Evolutionary conservation across 2,113 vertebrate genomes (phyloP), one percentile per base, ranked within the genome.

Genomic region (Malurus cyaneus): DNA sequence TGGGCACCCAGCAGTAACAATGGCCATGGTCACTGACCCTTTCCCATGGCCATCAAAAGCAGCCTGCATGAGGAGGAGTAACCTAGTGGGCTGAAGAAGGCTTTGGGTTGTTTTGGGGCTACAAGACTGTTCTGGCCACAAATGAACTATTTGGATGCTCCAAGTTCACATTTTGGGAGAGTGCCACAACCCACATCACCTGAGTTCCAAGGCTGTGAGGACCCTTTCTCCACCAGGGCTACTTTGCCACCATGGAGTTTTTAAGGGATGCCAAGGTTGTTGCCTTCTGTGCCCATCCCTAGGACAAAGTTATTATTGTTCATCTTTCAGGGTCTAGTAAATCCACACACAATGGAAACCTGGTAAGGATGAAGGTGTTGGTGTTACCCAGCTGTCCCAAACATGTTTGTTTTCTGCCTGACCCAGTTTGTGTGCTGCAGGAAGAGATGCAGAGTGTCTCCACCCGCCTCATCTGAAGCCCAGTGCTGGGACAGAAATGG

Each of bases 401-500:
- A 39, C 4, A 36, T 60, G 60, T 86, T 47, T 53, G 64, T 41
- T 39, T 80, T 72, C 57, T 52, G 3, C 53, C 59, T 46, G 64
- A 9, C 18, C 11, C 1, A 3, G 26, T 15, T 41, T 17, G 36
- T 21, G 31, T 36, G n/a, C 0, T 60, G 54, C 18, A 46, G 9
- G 82, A 7, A 57, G 46, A 18, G 46, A 46, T 65, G 36, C 50
- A 73, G 24, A 26, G 11, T 13, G 4, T 42, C 44, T 64, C 18
- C 59, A 50, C 31, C 23, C 0, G 0, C 23, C 32, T 50, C 0
- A 0, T 28, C n/a, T 39, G 86, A 46, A 74, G 32, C 29, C 32
- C n/a, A 29, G n/a, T 0, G 0, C 39, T 47, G 57, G 70, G 31
- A 18, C 32, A 67, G 39, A 56, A 81, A 29, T 42, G 50, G 23